These are phyloP conservation scores for Meloidogyne exigua DNA, from an alignment of 1,140 invertebrate species.

Conservation along the genomic window DNA sequence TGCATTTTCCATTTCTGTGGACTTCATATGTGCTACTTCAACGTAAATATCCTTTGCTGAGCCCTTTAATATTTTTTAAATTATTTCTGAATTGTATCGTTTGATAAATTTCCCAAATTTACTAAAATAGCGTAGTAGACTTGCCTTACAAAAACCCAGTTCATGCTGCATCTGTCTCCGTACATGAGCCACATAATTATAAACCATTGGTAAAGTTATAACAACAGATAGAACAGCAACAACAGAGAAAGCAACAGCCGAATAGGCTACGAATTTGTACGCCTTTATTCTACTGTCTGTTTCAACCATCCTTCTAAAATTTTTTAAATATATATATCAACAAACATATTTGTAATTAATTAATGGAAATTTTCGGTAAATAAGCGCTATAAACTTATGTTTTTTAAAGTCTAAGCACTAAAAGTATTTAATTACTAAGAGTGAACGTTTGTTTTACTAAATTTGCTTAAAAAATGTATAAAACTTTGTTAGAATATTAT, in stretches of 20 bases:
- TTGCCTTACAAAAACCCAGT: slow-evolving; percentile 50
- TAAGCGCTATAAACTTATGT: no score
- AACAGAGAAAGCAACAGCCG: slow-evolving; percentile 50
- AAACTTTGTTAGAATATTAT: neutral
- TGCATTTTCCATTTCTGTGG: slow-evolving; percentile 28
- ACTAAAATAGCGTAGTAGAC: neutral
- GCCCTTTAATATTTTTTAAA: slow-evolving; percentile 32
- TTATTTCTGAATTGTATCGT: neutral
- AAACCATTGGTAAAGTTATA: slow-evolving; percentile 53
- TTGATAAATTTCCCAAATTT: neutral
- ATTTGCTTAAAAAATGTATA: neutral
- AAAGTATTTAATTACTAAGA: no score
- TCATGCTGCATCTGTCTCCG: slow-evolving; percentile 56
- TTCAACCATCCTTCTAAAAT: slow-evolving; percentile 40
- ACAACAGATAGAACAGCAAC: slow-evolving; percentile 54
- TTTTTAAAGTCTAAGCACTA: no score
- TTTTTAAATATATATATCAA: slow-evolving; percentile 24
- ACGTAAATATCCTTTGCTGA: slow-evolving; percentile 55
- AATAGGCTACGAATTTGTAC: slow-evolving; percentile 56
- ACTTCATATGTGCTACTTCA: slow-evolving; percentile 56
- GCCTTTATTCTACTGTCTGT: slow-evolving; percentile 51
- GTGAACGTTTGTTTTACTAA: no score
- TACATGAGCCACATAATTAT: slow-evolving; percentile 54
- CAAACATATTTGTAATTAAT: neutral
- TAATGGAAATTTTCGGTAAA: no score